Evolutionary conservation across 2,888 invertebrate genomes (phyloP), one percentile per base, ranked within the genome.

Genomic region (Leptopilina myrica): DNA sequence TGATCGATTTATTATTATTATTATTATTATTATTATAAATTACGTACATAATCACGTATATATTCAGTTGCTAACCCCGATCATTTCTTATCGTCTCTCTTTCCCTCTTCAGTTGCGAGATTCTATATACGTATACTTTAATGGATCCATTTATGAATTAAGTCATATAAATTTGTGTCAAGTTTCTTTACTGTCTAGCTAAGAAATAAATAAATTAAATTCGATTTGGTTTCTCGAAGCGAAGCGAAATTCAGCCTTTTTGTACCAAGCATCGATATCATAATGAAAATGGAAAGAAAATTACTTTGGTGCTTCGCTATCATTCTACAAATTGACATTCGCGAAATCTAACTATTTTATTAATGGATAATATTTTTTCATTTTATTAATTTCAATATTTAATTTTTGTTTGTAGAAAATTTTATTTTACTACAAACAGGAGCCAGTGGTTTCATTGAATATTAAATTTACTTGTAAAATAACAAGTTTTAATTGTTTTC

Each of bases 151-250:
- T 73, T 78, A 80, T 53, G 76, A 76, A 80, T 80, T 75, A 81
- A 77, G 83, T 82, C 79, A 81, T 78, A 79, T 67, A 79, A 81
- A 81, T 77, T 62, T 73, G 83, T 88, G 88, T 89, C 88, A 87
- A 87, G 88, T 87, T 79, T 82, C 82, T 84, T 33, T 84, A 81
- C 84, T 80, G 82, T 83, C 86, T 86, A 87, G 84, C 82, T 87
- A 85, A 86, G 82, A 84, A 86, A 87, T 86, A 88, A 89, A 88
- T 88, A 88, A 88, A 87, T 88, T 81, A 85, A 83, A 84, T 83
- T 83, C 80, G 83, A 81, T 86, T 83, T 80, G 80, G 81, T 82
- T 82, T 79, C 78, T 62, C 62, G 9, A 62, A 15, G 62, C 62
- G n/a, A 20, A 15, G 62, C 62, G 59, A n/a, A 6, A 15, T 14